phyloP scores from a whole-genome alignment of 2,113 vertebrate genomes.

The Albula goreensis region DNA sequence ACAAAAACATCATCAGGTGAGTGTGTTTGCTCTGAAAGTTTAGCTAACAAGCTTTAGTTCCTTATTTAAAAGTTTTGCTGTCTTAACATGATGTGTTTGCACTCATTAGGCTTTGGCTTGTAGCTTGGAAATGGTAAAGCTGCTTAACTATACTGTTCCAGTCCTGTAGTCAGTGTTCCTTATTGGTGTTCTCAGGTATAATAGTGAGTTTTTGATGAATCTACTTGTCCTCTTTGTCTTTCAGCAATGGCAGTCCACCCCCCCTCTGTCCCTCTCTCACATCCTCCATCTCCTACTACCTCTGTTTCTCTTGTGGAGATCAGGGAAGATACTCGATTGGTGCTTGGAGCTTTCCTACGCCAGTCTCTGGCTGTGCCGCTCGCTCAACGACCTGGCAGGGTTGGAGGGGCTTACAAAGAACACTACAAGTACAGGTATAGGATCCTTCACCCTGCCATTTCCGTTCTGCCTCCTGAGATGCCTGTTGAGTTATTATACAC shows the following conservation, averaged over 20 bases:
- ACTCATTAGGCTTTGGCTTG: background rate
- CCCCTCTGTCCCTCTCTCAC: background rate
- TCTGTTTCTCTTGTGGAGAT: constrained; percentile 63
- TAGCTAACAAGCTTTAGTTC: no score
- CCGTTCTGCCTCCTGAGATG: no score
- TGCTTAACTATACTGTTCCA: background rate
- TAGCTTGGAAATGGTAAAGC: background rate
- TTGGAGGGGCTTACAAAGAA: constrained; percentile 66
- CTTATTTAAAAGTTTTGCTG: no score
- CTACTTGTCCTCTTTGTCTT: background rate
- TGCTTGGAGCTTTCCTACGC: constrained; percentile 68
- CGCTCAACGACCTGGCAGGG: constrained; percentile 54
- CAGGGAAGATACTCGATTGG: constrained; percentile 62
- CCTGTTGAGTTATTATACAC: no score
- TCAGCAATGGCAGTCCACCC: constrained; percentile 4
- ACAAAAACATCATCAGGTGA: background rate
- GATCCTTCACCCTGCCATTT: background rate
- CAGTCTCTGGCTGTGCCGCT: constrained; percentile 42
- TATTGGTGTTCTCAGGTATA: background rate
- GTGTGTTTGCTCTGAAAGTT: no score
- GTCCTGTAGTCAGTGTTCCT: background rate
- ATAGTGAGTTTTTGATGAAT: background rate
- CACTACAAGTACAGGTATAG: constrained; percentile 60
- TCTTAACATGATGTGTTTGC: background rate
- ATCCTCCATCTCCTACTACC: constrained; percentile 20